Base-by-base conservation (phyloP, 1,140 invertebrate genomes). In the Hypsibius dujardini region DNA sequence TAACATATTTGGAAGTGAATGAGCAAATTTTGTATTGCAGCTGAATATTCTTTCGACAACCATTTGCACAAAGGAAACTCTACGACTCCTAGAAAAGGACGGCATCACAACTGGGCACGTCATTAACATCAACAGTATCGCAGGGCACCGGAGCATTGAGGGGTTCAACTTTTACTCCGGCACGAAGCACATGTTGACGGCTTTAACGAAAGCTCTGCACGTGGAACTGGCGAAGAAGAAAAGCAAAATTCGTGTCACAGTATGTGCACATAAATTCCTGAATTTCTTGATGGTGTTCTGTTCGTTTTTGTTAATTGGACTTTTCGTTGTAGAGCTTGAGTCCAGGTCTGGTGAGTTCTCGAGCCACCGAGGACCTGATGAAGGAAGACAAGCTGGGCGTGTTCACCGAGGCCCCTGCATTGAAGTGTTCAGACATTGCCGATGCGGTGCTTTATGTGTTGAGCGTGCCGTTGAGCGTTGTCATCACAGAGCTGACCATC, bases 141-240 rank as follows among this genome's bases (percentile, higher is more conserved):
- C 28, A 28, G 28, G 28, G 28, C 28, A 28, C 28, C 28, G 28
- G 28, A 28, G 28, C 28, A 28, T 28, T 28, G 28, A 28, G 28
- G 28, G 28, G 28, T 28, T 28, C 28, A 28, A 28, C 73, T 80
- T 85, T 71, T 90, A 89, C 76, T 73, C 82, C 1, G 82, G 84
- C 14, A 84, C 84, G 40, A 90, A 90, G 80, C 83, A 83, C 78
- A 87, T 85, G 0, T 77, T 89, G 1, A 87, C 83, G 1, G 85
- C 84, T 0, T 78, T 90, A 72, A 83, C 84, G 1, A 82, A 86
- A 72, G 82, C 84, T 0, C 75, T 88, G 2, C 78, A 84, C 47
- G 82, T 83, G 47, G 88, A 90, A 77, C 80, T 90, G 46, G 76
- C 79, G 0, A 75, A 77, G 1, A 76, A 79, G n/a, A 82, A 83